Evolutionary conservation across 2,888 invertebrate genomes (phyloP).

Genomic region (Lamproptera curius): DNA sequence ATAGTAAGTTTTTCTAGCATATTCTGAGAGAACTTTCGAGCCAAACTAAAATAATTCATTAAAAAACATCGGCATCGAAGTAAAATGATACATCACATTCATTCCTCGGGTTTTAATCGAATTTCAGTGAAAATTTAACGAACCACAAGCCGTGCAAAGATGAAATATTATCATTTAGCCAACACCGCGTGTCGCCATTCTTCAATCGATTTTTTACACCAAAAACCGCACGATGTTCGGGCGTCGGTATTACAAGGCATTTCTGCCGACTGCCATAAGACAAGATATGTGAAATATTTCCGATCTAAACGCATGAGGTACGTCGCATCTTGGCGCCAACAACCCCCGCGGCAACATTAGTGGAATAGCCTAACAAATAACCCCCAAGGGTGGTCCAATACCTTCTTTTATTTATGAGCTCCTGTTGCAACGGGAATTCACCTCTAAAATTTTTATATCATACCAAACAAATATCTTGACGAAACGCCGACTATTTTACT

Average conservation of each 20-base stretch:
- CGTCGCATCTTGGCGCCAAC: slow-evolving; percentile 44
- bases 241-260: slow-evolving; percentile 70
- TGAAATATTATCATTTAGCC: slow-evolving; percentile 75
- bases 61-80: slow-evolving; percentile 51
- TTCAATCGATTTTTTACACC: slow-evolving; percentile 78
- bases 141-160: slow-evolving; percentile 53
- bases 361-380: slow-evolving; percentile 61
- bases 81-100: slow-evolving; percentile 62
- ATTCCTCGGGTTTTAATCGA: slow-evolving; percentile 64
- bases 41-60: no score
- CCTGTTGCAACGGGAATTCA: no score
- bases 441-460: no score
- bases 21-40: no score
- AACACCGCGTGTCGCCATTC: slow-evolving; percentile 75
- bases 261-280: slow-evolving; percentile 60
- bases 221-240: slow-evolving; percentile 71
- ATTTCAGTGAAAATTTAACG: slow-evolving; percentile 70
- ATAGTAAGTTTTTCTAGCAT: no score
- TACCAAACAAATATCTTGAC: no score
- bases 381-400: slow-evolving; percentile 60
- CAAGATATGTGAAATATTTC: slow-evolving; percentile 69
- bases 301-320: slow-evolving; percentile 65
- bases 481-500: neutral
- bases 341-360: slow-evolving; percentile 41
- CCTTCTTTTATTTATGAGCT: slow-evolving; percentile 34